These are phyloP conservation scores for Chanos chanos DNA, from an alignment of 2,797 vertebrate genomes.

Conservation along the genomic window DNA sequence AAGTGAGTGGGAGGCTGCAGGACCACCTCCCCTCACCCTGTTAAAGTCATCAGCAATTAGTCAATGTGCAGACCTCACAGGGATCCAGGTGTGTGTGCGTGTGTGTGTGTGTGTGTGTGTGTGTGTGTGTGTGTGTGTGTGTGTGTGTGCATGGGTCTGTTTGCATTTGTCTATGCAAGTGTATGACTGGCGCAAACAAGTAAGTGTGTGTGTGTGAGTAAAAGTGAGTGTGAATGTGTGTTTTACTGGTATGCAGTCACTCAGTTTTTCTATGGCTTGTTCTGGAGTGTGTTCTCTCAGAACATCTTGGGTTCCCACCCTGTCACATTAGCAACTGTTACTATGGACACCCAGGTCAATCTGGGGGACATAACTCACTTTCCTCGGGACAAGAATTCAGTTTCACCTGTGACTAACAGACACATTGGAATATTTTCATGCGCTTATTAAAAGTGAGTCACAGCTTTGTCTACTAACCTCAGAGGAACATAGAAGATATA, in stretches of 20 bases:
- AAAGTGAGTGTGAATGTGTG: too few relatives aligned
- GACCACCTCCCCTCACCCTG: slow-evolving; percentile 45
- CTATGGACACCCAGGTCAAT: slow-evolving; percentile 34
- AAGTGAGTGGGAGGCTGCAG: slow-evolving; percentile 42
- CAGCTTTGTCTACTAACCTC: slow-evolving; percentile 38
- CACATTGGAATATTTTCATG: slow-evolving; percentile 37
- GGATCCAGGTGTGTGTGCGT: slow-evolving; percentile 62
- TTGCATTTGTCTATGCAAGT: too few relatives aligned
- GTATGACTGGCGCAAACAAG: too few relatives aligned
- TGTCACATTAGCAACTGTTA: slow-evolving; percentile 48
- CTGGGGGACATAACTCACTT: slow-evolving; percentile 35
- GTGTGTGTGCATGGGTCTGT: too few relatives aligned
- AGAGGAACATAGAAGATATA: too few relatives aligned
- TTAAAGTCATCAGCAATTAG: slow-evolving; percentile 63
- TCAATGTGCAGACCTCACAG: slow-evolving; percentile 51
- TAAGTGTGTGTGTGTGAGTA: too few relatives aligned
- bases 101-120: too few relatives aligned
- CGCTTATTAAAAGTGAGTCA: slow-evolving; percentile 29
- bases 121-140: too few relatives aligned
- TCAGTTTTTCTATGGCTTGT: slow-evolving; percentile 11
- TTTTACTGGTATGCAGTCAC: too few relatives aligned
- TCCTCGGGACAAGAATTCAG: slow-evolving; percentile 12
- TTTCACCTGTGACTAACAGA: slow-evolving; percentile 41
- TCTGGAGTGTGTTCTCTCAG: slow-evolving; percentile 9
- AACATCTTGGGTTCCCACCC: slow-evolving; percentile 35